Evolutionary conservation across 1,140 invertebrate genomes (phyloP).

Genomic region (Lanistes nyassanus): DNA sequence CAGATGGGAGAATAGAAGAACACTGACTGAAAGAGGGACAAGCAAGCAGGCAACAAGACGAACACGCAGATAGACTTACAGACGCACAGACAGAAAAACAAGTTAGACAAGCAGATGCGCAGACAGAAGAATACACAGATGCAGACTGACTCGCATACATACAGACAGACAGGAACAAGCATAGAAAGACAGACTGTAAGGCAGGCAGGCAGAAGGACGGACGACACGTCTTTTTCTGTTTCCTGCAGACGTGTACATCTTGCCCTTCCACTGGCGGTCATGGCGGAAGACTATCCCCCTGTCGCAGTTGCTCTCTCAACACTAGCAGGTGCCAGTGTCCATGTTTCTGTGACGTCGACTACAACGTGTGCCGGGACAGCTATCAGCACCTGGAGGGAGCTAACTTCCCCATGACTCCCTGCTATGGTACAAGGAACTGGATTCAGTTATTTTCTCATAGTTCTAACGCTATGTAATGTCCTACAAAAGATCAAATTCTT

Average conservation of each 20-base stretch:
- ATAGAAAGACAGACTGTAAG: too few species aligned
- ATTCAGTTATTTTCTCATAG: not conserved
- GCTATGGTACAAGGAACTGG: conserved; percentile 2
- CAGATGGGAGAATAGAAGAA: too few species aligned
- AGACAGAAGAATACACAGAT: not conserved
- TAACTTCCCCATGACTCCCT: conserved; percentile 7
- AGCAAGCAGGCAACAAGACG: not conserved
- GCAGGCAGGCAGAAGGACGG: too few species aligned
- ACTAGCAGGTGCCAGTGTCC: conserved; percentile 4
- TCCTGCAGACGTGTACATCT: too few species aligned
- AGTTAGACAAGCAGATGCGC: not conserved
- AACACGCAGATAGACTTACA: not conserved
- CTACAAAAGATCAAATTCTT: not conserved
- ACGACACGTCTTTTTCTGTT: too few species aligned
- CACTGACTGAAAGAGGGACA: not conserved
- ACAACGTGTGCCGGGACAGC: conserved; percentile 15
- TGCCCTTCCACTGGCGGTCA: too few species aligned
- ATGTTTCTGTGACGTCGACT: conserved; percentile 13
- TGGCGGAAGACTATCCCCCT: too few species aligned
- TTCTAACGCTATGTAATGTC: not conserved
- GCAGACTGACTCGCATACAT: not conserved
- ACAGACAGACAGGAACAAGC: not conserved
- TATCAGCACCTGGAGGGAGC: not conserved
- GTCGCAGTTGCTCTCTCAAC: too few species aligned
- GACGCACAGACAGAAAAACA: not conserved